Base-by-base conservation (phyloP, 2,888 invertebrate genomes). In the Hydroisotoma schaefferi region DNA sequence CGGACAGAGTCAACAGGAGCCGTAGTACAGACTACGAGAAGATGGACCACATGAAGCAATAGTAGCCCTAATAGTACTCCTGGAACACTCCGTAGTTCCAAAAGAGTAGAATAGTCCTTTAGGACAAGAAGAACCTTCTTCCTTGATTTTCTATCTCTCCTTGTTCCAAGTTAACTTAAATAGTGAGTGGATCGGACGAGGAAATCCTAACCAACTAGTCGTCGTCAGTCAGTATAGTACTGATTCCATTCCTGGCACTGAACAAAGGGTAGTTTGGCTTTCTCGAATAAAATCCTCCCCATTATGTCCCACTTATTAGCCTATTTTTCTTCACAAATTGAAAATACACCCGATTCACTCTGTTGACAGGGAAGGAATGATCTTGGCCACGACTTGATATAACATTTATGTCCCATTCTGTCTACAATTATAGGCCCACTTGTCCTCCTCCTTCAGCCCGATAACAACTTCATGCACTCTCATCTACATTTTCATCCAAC, bases 281-380 rank as follows among this genome's bases (percentile, higher is more conserved):
- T 40, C 37, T 52, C 20, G 52, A 38, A 33, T 29, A 49, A 55
- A 64, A 64, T 64, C 61, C 49, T 28, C n/a, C 15, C 62, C 49
- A 60, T 68, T 66, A 66, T 70, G 66, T 68, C 65, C 33, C 57
- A 57, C 63, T 68, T 67, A 70, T 70, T 68, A 67, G 65, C 66
- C 65, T 67, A 67, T 70, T 70, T 70, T 66, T 68, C 70, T 68
- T 65, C 55, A 52, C 63, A 67, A 70, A 70, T 70, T 70, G 70
- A 70, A 70, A 70, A 64, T 65, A 68, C 55, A 65, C 49, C 49
- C 55, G 44, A 52, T 53, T 29, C 37, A 61, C 23, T 23, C 55
- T 54, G 28, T 29, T 33, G 28, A 48, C 27, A 51, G 28, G 27
- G 20, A 15, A n/a, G 51, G 54, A 55, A 59, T 46, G 62, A 66